These are phyloP conservation scores for Stigmatopora nigra DNA, from an alignment of 2,113 vertebrate genomes.

Conservation along the genomic window DNA sequence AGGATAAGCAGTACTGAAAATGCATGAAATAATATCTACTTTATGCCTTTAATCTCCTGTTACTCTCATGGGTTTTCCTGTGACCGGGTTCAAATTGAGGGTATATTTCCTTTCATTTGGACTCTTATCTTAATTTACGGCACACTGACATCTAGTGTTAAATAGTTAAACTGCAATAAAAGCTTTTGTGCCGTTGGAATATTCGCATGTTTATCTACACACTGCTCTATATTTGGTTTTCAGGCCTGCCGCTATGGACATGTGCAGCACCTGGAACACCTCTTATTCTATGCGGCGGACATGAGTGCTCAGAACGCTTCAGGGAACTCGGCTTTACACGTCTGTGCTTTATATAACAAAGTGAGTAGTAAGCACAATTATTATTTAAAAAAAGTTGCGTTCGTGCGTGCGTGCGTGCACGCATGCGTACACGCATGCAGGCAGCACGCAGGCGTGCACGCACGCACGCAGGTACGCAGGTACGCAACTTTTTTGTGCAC, in stretches of 20 bases:
- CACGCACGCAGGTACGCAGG: no score
- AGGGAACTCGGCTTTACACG: constrained; percentile 80
- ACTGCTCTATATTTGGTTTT: constrained; percentile 13
- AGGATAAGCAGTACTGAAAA: no score
- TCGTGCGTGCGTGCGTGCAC: no score
- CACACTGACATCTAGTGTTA: constrained; percentile 54
- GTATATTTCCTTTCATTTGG: background rate
- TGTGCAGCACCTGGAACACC: constrained; percentile 79
- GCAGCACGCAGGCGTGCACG: no score
- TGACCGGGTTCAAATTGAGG: constrained; percentile 41
- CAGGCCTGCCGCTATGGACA: constrained; percentile 79
- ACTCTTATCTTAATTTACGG: constrained; percentile 19
- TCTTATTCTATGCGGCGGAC: constrained; percentile 81
- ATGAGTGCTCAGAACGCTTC: constrained; percentile 82
- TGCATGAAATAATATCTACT: no score
- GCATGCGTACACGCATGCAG: no score
- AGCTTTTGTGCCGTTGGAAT: background rate
- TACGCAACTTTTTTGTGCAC: no score
- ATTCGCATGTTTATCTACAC: constrained; percentile 3
- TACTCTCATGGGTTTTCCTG: background rate
- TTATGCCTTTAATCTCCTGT: background rate
- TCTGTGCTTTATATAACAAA: constrained; percentile 87
- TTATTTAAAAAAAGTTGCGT: background rate
- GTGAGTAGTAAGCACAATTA: constrained; percentile 57
- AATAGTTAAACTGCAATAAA: constrained; percentile 15